Evolutionary conservation across 1,140 invertebrate genomes (phyloP), one percentile per base, ranked within the genome.

Genomic region (Neelides sp.): DNA sequence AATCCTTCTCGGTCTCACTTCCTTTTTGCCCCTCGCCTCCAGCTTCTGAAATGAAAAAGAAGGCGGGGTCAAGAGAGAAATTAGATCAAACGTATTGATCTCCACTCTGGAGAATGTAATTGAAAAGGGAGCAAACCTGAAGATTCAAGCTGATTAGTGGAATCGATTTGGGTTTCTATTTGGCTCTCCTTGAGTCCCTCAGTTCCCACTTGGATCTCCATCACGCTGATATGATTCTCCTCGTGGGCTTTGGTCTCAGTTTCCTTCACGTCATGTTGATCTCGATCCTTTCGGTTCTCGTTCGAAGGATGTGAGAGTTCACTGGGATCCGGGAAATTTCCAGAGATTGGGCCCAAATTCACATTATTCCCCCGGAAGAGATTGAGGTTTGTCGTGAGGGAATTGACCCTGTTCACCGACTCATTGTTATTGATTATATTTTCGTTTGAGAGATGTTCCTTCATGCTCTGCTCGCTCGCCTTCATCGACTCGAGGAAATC

Each of bases 61-160:
- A 36, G 12, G 17, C 22, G 2, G 2, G 4, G 27, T 28, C 23
- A 40, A 32, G 37, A 39, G 20, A 39, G 37, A 5, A 15, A 17
- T 5, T 39, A 8, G 20, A 10, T 15, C n/a, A 15, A 39, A 8
- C 7, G 20, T 15, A 19, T 15, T 15, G 30, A 8, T 39, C 20
- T 39, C 17, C n/a, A 39, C 5, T 15, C 5, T 10, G 17, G 37
- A 39, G 26, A 30, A 7, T 45, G 27, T 45, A 15, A 24, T 45
- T 15, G 3, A 4, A 3, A 19, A 3, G 15, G 27, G 15, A 19
- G 19, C 40, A 39, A 50, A 55, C 54, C 54, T 30, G 24, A 41
- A 28, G 48, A 26, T 27, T 55, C 48, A 35, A 55, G 42, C 48
- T 55, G 48, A 32, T 42, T 48, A 32, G 37, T n/a, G n/a, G 17